Evolutionary conservation across 2,888 invertebrate genomes (phyloP), one percentile per base, ranked within the genome.

Genomic region (Athrips mouffetella): DNA sequence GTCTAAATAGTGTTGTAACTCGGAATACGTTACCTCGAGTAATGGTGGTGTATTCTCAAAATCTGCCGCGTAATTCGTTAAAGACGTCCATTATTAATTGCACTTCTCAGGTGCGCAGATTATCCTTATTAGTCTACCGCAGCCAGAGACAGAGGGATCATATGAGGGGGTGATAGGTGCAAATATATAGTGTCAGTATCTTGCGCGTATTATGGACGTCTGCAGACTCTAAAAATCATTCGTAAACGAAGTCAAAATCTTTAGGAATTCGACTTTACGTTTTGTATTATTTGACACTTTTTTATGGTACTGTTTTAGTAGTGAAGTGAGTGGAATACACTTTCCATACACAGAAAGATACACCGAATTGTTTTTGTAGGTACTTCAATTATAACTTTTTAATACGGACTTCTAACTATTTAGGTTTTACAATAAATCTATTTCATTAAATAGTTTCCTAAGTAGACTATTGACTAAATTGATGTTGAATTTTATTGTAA

Each of bases 71-170:
- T 55, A 62, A 67, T 68, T 51, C n/a, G n/a, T n/a, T n/a, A n/a
- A n/a, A n/a, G 58, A 63, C 64, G 62, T 86, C 70, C 80, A 87
- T 86, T 84, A 88, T 87, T 86, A 86, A 88, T 87, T 84, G 82
- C 85, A 79, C 80, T 80, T 65, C 82, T 81, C 85, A 85, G 79
- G 82, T 80, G 83, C 63, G 68, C 65, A 67, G 87, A 86, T 88
- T 71, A 88, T 86, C 87, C 84, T 80, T 82, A 82, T 79, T 87
- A 85, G 68, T 71, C 62, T 50, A 63, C 87, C 87, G 65, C 88
- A 70, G 67, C 74, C 74, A 70, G 54, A 30, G 44, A 44, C 30
- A 27, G 30, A 18, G 29, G 44, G 18, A 44, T 30, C 11, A n/a
- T 8, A 20, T 30, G 2, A 10, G 16, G 15, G 40, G 25, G 40